Base-by-base conservation (phyloP, 2,888 invertebrate genomes). In the Oscheius onirici region DNA sequence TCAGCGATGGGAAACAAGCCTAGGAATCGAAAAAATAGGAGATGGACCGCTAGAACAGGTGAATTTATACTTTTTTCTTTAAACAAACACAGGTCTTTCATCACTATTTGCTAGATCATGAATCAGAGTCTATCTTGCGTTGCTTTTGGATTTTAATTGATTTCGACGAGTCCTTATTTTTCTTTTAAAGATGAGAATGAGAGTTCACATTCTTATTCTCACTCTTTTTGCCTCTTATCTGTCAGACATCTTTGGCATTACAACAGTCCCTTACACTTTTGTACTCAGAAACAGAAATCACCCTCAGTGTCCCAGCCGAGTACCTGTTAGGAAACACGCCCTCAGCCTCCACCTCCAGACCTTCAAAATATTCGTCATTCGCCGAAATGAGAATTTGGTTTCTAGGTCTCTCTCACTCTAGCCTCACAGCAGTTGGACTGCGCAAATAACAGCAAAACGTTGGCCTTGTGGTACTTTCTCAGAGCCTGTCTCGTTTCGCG, bases 1-100 rank as follows among this genome's bases (percentile, higher is more conserved):
- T 60, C 63, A 63, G 34, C 66, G 34, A 63, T 66, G 66, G 66
- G 66, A 17, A 51, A 54, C 24, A 66, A 66, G 24, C 66, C 66
- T 40, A 66, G 66, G 66, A 51, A 66, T 40, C 51, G 66, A 52
- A 66, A 52, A 54, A 34, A 66, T 66, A 66, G 54, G 43, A 28
- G 52, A 24, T 13, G 44, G 34, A 34, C 34, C 8, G 44, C 17
- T 41, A 41, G 28, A 58, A 26, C 24, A 26, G 46, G 61, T 46
- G 11, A 61, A 17, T 44, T 44, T 22, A 17, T 2, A 15, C 1
- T 44, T 20, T 61, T 41, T 61, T 61, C 41, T 58, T 15, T 58
- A 8, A 34, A 34, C 8, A 34, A 34, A 34, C 34, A 34, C 34
- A 34, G 34, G 34, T 34, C 34, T 34, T 34, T 34, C 34, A 34